Evolutionary conservation across 2,113 vertebrate genomes (phyloP).

Genomic region (Centropristis striata): DNA sequence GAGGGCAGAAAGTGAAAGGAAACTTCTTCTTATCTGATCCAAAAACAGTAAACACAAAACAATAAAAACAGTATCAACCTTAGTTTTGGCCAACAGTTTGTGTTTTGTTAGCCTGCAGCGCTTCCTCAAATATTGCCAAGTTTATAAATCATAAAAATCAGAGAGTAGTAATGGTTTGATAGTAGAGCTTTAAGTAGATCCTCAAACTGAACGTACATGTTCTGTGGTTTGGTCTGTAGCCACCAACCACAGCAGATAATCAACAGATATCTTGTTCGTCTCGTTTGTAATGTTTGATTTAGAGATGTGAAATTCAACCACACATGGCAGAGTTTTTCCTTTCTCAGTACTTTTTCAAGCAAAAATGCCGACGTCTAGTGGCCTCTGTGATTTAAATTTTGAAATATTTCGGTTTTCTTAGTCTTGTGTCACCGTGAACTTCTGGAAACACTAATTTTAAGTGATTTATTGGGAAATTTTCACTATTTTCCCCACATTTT

Average conservation of each 20-base stretch:
- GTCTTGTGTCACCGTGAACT: background rate
- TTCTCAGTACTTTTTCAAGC: background rate
- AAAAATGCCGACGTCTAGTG: background rate
- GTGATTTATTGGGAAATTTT: no score
- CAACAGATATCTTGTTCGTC: background rate
- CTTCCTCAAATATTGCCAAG: conserved; percentile 17
- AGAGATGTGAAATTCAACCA: no score
- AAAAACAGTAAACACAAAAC: background rate
- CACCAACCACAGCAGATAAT: conserved; percentile 20
- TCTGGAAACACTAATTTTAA: background rate
- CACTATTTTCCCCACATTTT: no score
- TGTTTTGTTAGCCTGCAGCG: conserved; percentile 9
- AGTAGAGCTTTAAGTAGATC: background rate
- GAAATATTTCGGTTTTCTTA: background rate
- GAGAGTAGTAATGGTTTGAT: background rate
- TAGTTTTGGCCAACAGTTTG: background rate
- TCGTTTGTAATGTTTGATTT: background rate
- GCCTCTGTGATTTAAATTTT: background rate
- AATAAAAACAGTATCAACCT: background rate
- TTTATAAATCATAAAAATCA: conserved; percentile 27
- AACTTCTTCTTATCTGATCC: background rate
- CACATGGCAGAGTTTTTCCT: no score
- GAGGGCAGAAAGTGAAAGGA: background rate
- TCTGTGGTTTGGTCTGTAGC: conserved; percentile 39
- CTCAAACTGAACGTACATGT: background rate